Percentiles rank a stretch among this genome's conserved stretches.
phyloP scores from a whole-genome alignment of 2,888 invertebrate genomes.

The Mactromeris polynyma region DNA sequence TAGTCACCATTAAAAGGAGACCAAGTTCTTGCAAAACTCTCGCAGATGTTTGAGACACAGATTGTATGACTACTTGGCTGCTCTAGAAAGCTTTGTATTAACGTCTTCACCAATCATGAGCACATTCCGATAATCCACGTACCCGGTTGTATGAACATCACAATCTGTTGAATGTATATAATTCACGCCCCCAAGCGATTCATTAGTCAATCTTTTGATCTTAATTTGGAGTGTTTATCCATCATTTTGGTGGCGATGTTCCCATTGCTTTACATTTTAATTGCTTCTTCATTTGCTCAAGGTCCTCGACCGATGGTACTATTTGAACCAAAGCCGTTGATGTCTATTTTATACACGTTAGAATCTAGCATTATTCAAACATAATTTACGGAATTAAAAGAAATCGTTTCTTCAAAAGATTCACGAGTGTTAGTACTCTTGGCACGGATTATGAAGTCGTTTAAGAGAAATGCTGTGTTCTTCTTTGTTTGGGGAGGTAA shows the following conservation, averaged over 20 bases:
- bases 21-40: not conserved
- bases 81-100: not conserved
- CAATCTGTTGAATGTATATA: slow-evolving; percentile 14
- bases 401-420: slow-evolving; percentile 42
- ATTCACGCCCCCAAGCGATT: slow-evolving; percentile 49
- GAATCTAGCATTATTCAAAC: slow-evolving; percentile 38
- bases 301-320: slow-evolving; percentile 42
- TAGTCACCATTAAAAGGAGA: not conserved
- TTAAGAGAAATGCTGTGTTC: slow-evolving; percentile 19
- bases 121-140: not conserved
- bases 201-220: slow-evolving; percentile 69
- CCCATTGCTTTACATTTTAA: slow-evolving; percentile 42
- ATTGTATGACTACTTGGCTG: not conserved
- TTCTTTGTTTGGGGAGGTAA: slow-evolving; percentile 6
- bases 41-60: not conserved
- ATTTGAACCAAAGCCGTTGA: slow-evolving; percentile 45
- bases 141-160: slow-evolving; percentile 1
- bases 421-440: slow-evolving; percentile 30
- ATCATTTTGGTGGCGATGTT: slow-evolving; percentile 34
- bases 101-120: not conserved
- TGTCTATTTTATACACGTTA: slow-evolving; percentile 32
- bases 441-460: slow-evolving; percentile 46
- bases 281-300: slow-evolving; percentile 52
- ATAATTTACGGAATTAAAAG: slow-evolving; percentile 50
- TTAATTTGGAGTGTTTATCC: slow-evolving; percentile 69